Percentiles rank a stretch among this genome's conserved stretches.
phyloP scores from a whole-genome alignment of 1,140 invertebrate species.

The Drosophila bipectinata region DNA sequence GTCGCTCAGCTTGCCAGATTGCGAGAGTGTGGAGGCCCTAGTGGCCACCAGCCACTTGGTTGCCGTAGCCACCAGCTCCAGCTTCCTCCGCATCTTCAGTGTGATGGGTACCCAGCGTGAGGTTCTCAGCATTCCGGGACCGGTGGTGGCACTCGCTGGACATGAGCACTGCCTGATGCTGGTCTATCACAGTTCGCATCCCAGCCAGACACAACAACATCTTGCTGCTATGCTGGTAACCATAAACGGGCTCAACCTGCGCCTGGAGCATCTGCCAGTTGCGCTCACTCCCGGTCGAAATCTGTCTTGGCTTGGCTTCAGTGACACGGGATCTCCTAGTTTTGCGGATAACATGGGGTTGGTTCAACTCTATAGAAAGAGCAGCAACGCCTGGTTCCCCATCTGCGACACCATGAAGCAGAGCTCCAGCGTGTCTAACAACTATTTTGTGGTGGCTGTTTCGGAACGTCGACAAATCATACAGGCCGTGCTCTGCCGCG shows the following conservation, averaged over 20 bases:
- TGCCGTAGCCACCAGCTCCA: conserved; percentile 90
- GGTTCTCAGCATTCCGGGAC: conserved; percentile 89
- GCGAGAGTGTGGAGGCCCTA: conserved; percentile 90
- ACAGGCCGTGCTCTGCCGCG: conserved; percentile 94
- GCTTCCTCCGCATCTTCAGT: conserved; percentile 92
- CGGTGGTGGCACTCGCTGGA: conserved; percentile 87
- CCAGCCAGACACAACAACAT: conserved; percentile 85
- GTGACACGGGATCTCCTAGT: conserved; percentile 90
- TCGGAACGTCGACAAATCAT: conserved; percentile 91
- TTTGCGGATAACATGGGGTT: conserved; percentile 89
- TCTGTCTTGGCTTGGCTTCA: conserved; percentile 93
- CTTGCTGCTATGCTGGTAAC: conserved; percentile 86
- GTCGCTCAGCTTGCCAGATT: conserved; percentile 90
- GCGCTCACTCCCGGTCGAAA: conserved; percentile 89
- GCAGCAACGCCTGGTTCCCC: conserved; percentile 90
- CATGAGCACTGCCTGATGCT: conserved; percentile 89
- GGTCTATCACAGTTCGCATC: conserved; percentile 89
- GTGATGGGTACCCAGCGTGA: conserved; percentile 94
- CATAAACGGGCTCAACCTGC: conserved; percentile 62
- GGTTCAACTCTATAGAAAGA: conserved; percentile 87
- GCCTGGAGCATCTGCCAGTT: conserved; percentile 82
- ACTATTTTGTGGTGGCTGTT: conserved; percentile 92
- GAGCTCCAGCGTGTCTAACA: conserved; percentile 89
- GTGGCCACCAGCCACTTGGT: conserved; percentile 90
- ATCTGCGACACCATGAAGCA: conserved; percentile 89